Percentiles rank a stretch among this genome's conserved stretches.
These are phyloP conservation scores for Macaria notata DNA, from an alignment of 2,888 invertebrate species.

Conservation along the genomic window DNA sequence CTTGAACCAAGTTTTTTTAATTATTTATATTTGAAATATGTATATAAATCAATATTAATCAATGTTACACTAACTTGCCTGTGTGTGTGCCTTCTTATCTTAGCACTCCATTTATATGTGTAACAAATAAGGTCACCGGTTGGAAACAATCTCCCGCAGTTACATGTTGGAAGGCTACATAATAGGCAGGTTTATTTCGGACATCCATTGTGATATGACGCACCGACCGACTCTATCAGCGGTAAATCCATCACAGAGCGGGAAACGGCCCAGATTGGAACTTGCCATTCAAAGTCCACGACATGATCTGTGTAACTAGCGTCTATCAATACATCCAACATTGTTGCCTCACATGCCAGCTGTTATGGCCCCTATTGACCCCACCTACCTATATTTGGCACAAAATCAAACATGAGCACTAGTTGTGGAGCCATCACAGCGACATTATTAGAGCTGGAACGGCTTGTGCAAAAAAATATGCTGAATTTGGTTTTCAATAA, in stretches of 20 bases:
- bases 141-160: not conserved
- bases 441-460: slow-evolving; percentile 20
- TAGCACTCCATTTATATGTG: too few species aligned
- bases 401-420: slow-evolving; percentile 38
- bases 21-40: too few species aligned
- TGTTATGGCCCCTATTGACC: slow-evolving; percentile 19
- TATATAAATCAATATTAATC: too few species aligned
- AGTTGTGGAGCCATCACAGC: slow-evolving; percentile 32
- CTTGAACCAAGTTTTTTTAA: too few species aligned
- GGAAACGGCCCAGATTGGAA: slow-evolving; percentile 36
- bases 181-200: slow-evolving; percentile 16
- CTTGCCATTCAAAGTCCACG: slow-evolving; percentile 33
- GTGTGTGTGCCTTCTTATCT: too few species aligned
- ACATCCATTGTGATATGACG: slow-evolving; percentile 26
- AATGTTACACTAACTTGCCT: too few species aligned
- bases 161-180: slow-evolving; percentile 6
- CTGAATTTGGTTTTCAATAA: slow-evolving; percentile 3
- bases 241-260: slow-evolving; percentile 37
- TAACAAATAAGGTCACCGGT: not conserved
- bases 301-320: slow-evolving; percentile 35
- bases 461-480: slow-evolving; percentile 17
- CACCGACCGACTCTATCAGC: slow-evolving; percentile 26
- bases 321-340: slow-evolving; percentile 28
- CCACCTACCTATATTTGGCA: slow-evolving; percentile 37
- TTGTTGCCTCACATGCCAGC: slow-evolving; percentile 18